Conservation (phyloP, 1,140 invertebrate species). For the Adelges cooleyi region DNA sequence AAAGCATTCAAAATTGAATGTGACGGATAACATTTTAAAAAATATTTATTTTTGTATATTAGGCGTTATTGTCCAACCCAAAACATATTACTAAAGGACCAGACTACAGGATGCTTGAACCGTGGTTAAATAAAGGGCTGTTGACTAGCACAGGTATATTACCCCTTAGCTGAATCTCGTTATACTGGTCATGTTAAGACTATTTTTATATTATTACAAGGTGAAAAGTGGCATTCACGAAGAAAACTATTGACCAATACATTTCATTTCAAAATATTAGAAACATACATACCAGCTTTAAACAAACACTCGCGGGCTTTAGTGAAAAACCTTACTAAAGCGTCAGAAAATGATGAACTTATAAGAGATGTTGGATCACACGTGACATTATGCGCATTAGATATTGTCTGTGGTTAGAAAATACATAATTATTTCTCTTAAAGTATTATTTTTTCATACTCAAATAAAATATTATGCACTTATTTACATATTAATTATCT, state of each 20-base stretch:
- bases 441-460: constrained; percentile 1
- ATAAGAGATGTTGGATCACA: constrained; percentile 58
- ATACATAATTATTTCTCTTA: constrained; percentile 34
- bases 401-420: constrained; percentile 70
- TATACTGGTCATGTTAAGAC: no score
- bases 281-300: constrained; percentile 52
- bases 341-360: not conserved
- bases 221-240: constrained; percentile 46
- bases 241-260: constrained; percentile 53
- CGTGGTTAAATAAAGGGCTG: constrained; percentile 20
- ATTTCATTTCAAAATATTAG: constrained; percentile 57
- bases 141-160: constrained; percentile 24
- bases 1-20: not conserved
- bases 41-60: not conserved
- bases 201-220: constrained; percentile 21
- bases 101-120: constrained; percentile 5
- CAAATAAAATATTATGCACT: constrained; percentile 52
- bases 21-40: not conserved
- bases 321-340: constrained; percentile 46
- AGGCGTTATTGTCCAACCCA: constrained; percentile 6
- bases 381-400: constrained; percentile 66
- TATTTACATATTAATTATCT: constrained; percentile 41
- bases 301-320: constrained; percentile 47
- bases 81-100: constrained; percentile 26
- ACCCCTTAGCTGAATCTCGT: no score